A percentile compares a stretch with the other conserved stretches of the same genome.
Conservation (phyloP, 2,113 vertebrate genomes). For the Meles meles region DNA sequence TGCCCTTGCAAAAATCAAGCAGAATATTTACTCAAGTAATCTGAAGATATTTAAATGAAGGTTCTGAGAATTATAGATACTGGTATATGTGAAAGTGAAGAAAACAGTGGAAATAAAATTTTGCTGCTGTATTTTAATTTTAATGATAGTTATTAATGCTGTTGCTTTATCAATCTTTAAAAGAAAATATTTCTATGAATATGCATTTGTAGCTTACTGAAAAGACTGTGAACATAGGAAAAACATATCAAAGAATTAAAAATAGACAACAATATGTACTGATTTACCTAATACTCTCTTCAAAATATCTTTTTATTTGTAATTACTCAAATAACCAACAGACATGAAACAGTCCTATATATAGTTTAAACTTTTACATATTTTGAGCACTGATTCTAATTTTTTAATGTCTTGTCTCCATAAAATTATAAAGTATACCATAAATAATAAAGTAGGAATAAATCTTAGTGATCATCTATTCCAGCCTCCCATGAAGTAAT, state of each 20-base stretch:
- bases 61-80: constrained; percentile 40
- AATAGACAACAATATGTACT: neutral
- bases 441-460: neutral
- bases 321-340: neutral
- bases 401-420: neutral
- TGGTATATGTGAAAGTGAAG: neutral
- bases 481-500: neutral
- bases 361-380: neutral
- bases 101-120: neutral
- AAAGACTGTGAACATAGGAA: neutral
- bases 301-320: neutral
- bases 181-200: constrained; percentile 18
- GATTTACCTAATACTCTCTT: neutral
- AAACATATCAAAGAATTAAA: neutral
- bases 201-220: neutral
- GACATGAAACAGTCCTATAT: neutral
- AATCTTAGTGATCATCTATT: neutral
- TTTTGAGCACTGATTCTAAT: neutral
- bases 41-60: constrained; percentile 21
- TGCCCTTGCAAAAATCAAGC: constrained; percentile 20
- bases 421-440: neutral
- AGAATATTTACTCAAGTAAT: constrained; percentile 35
- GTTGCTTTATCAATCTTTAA: neutral
- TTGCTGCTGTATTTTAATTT: constrained; percentile 28
- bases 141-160: constrained; percentile 45